Evolutionary conservation across 2,113 vertebrate genomes (phyloP).

Genomic region (Ibidorhyncha struthersii): DNA sequence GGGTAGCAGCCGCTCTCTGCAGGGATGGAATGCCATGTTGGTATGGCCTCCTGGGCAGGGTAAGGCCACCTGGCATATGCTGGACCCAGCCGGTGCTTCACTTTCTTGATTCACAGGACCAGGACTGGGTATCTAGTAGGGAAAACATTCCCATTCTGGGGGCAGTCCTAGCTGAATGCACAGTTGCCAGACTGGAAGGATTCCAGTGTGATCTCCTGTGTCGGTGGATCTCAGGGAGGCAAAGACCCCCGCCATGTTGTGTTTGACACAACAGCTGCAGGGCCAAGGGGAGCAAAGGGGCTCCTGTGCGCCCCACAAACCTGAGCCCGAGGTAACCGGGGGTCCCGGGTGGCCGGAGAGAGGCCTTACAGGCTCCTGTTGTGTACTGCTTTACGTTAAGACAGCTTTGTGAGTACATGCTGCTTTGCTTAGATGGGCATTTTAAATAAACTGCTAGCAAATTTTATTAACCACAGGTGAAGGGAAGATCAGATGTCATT

Average conservation of each 20-base stretch:
- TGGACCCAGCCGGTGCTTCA: fast-evolving
- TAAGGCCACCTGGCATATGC: neutral
- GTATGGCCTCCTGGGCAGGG: neutral
- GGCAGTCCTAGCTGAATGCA: neutral
- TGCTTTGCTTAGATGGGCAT: neutral
- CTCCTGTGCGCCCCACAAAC: neutral
- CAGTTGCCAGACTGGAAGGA: neutral
- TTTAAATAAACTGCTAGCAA: neutral
- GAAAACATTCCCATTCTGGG: fast-evolving
- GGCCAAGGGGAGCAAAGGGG: neutral
- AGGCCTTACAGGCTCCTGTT: neutral
- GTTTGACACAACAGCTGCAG: neutral
- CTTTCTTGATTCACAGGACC: neutral
- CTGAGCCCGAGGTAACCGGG: neutral
- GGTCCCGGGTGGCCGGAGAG: neutral
- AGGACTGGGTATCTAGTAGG: neutral
- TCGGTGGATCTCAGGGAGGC: neutral
- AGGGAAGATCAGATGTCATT: neutral
- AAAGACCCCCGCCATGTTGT: fast-evolving
- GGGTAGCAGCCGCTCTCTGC: neutral
- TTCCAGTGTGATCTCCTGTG: neutral
- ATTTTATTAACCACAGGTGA: neutral
- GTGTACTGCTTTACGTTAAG: neutral
- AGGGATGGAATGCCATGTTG: neutral
- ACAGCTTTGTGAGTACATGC: neutral